A percentile compares a stretch with the other conserved stretches of the same genome.
phyloP scores from a whole-genome alignment of 2,888 invertebrate genomes.

The Acronicta leporina region DNA sequence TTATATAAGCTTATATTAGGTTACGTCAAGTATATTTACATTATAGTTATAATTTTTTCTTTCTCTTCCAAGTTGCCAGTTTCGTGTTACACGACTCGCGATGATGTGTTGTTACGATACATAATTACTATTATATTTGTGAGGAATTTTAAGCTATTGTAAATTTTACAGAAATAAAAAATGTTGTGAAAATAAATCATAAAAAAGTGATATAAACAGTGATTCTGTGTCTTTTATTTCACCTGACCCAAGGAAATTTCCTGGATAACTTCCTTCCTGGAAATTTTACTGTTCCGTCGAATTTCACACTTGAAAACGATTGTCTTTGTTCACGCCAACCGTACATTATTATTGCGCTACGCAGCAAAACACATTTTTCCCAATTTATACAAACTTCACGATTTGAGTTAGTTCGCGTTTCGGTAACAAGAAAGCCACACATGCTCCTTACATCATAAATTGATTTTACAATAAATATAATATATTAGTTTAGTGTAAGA shows the following conservation, averaged over 20 bases:
- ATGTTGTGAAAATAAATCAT: slow-evolving; percentile 89
- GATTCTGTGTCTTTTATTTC: slow-evolving; percentile 71
- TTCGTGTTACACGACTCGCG: slow-evolving; percentile 69
- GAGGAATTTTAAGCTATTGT: slow-evolving; percentile 89
- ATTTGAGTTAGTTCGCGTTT: too few relatives aligned
- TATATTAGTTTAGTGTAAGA: too few relatives aligned
- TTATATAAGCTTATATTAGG: slow-evolving; percentile 82
- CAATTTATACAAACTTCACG: too few relatives aligned
- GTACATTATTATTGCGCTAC: too few relatives aligned
- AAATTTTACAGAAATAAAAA: slow-evolving; percentile 89
- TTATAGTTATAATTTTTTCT: slow-evolving; percentile 72
- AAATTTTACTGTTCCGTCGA: too few relatives aligned
- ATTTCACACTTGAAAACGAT: too few relatives aligned
- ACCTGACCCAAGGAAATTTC: slow-evolving; percentile 12
- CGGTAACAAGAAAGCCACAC: too few relatives aligned
- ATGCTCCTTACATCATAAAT: too few relatives aligned
- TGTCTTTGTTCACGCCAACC: too few relatives aligned
- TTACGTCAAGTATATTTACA: slow-evolving; percentile 80
- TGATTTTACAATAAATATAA: too few relatives aligned
- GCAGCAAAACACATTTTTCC: too few relatives aligned
- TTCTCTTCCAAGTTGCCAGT: slow-evolving; percentile 84
- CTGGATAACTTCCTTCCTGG: neutral
- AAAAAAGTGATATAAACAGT: slow-evolving; percentile 88
- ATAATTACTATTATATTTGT: slow-evolving; percentile 83
- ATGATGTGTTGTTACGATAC: slow-evolving; percentile 78